Base-by-base conservation (phyloP, 2,888 invertebrate genomes). In the Thyatira batis region DNA sequence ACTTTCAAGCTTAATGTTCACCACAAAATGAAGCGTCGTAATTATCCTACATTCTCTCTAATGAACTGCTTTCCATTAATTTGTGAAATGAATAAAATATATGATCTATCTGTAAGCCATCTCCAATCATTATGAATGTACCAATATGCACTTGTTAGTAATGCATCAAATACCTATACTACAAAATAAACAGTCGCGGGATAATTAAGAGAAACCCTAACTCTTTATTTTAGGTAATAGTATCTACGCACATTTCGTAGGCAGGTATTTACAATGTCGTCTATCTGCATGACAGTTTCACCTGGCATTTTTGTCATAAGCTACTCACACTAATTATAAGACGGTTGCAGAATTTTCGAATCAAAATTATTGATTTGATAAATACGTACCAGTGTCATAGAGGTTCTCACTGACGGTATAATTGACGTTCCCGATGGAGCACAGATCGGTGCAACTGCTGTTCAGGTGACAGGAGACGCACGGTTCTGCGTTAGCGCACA, bases 401-500 rank as follows among this genome's bases (percentile, higher is more conserved):
- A 75, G 30, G n/a, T 58, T 73, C 52, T 86, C 82, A 11, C 58
- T 73, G 55, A 90, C 84, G 0, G 90, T 90, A 45, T 89, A 89
- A 64, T 89, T 91, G 52, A 79, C 69, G 20, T 64, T 77, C 1
- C 82, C 78, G 25, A 87, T 85, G 49, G 73, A 67, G 55, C 91
- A 91, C 10, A 73, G 51, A 20, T 84, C 80, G 0, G 78, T 80
- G 63, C 90, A 90, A 66, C 73, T 85, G 50, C 69, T 78, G 63
- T 78, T 76, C 23, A 91, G 71, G 55, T 84, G 80, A 60, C 92
- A 91, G 17, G 71, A 39, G 2, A 92, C 92, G 60, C 91, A 92
- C 1, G 87, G 85, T 66, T 92, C 89, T n/a, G 92, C 93, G 55
- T 80, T 82, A 3, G 80, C 82, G 65, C 94, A 94, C 52, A 93